These are phyloP conservation scores for Colossoma macropomum DNA, from an alignment of 2,113 vertebrate species.

Conservation along the genomic window DNA sequence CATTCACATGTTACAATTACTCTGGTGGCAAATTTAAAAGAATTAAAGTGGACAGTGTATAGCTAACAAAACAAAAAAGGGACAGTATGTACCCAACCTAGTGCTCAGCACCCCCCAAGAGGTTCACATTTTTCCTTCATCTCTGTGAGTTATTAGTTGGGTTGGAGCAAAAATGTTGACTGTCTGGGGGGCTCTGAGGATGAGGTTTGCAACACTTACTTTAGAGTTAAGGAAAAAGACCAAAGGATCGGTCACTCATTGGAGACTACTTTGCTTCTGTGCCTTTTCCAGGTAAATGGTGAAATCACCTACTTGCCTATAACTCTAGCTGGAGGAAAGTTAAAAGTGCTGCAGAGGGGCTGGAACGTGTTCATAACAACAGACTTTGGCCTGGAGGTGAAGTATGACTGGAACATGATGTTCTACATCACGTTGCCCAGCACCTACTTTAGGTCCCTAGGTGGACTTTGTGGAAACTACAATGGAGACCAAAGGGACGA, in stretches of 20 bases:
- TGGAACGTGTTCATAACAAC: slow-evolving; percentile 63
- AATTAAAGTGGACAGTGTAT: too few relatives aligned
- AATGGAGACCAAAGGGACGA: slow-evolving; percentile 68
- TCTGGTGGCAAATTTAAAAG: too few relatives aligned
- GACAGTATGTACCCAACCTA: too few relatives aligned
- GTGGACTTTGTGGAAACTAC: slow-evolving; percentile 77
- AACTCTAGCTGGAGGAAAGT: slow-evolving; percentile 53
- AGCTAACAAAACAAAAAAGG: too few relatives aligned
- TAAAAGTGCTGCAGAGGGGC: slow-evolving; percentile 60
- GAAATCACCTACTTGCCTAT: slow-evolving; percentile 64
- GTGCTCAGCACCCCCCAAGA: too few relatives aligned
- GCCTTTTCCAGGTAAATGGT: slow-evolving; percentile 67
- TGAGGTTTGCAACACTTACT: too few relatives aligned
- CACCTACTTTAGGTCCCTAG: slow-evolving; percentile 60
- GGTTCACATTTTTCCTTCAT: too few relatives aligned
- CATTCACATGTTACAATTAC: too few relatives aligned
- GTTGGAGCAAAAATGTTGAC: too few relatives aligned
- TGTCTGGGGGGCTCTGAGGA: too few relatives aligned
- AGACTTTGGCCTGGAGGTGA: slow-evolving; percentile 67
- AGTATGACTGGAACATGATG: slow-evolving; percentile 67
- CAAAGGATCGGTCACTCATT: not conserved
- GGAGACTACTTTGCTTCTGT: not conserved
- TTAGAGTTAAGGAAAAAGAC: too few relatives aligned
- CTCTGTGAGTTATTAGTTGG: too few relatives aligned
- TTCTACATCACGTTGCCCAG: slow-evolving; percentile 61